Evolutionary conservation across 2,888 invertebrate genomes (phyloP), one percentile per base, ranked within the genome.

Genomic region (Sarcophaga rosellei): DNA sequence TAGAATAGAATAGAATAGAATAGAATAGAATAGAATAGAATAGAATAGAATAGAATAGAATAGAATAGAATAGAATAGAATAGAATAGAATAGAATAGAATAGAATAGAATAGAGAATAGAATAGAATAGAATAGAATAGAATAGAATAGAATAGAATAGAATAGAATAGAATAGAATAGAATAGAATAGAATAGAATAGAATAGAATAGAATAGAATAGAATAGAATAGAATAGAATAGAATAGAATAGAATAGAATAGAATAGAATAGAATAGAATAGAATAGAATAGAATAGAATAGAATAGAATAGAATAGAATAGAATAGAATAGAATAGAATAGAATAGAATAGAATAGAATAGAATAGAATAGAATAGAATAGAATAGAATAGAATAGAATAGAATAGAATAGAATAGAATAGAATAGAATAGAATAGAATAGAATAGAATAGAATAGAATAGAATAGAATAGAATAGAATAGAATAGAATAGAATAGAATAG

Each of bases 1-100:
- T 23, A 23, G 23, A 23, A 23, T 76, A 76, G 76, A 76, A 76
- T 76, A 76, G 76, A 76, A 76, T 76, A 76, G 76, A 76, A 76
- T 76, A 76, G 76, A 76, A 76, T 76, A 76, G 76, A 76, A 76
- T 76, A 76, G 76, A 76, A 76, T 76, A 76, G 76, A 76, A 76
- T 75, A 76, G 76, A 66, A 76, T 76, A 76, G 76, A 76, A 76
- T 75, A 75, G 75, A 75, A 75, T 75, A 75, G 75, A 75, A 75
- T 75, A 75, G 75, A 75, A 75, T 75, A 75, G 75, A 75, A 65
- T 65, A 65, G 75, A 75, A 75, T 75, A 75, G 75, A 75, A 75
- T 75, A 75, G 75, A 75, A 75, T 75, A 75, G 75, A 75, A 75
- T 75, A 75, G 75, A 75, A 75, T 75, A 75, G 75, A 75, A 75